Evolutionary conservation across 1,140 invertebrate species (phyloP), one percentile per base, ranked within the genome.

Genomic region (Ceratosolen solmsi): DNA sequence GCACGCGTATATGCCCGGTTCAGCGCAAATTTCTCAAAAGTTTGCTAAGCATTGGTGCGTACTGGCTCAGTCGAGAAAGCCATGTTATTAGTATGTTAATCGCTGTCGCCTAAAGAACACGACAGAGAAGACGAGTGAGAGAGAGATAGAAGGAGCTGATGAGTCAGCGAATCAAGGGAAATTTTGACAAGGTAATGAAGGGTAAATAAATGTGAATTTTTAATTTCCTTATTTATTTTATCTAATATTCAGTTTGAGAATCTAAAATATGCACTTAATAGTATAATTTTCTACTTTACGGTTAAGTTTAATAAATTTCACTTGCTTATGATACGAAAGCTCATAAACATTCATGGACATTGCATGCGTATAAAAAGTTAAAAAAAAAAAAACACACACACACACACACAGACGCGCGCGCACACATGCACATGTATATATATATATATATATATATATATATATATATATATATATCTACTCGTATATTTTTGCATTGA

Each of bases 11-110:
- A n/a, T 36, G 27, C 51, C 27, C 11, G 25, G 3, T 27, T 36
- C 30, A 30, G 30, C n/a, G 11, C 25, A 13, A 46, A 51, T 71
- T 71, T 27, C 72, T 74, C 56, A 65, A 80, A 74, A 75, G 83
- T 78, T 80, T 79, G 41, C 75, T 63, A 82, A 85, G 58, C 74
- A 30, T 86, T 79, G 63, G 38, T 30, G 41, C 60, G 41, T 25
- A 41, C 75, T 65, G 38, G 3, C 41, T 33, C 63, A 54, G n/a
- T 25, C 71, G 3, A n/a, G 20, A 76, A 76, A 63, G 41, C 13
- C 63, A n/a, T 51, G 80, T 76, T 82, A 82, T 82, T 82, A 82
- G 80, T 78, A 82, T 82, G 80, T 82, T 82, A 77, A 82, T 82
- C 72, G 68, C 74, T 77, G 49, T 80, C 71, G 25, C 36, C 65